A percentile compares a stretch with the other conserved stretches of the same genome.
phyloP scores from a whole-genome alignment of 2,888 invertebrate genomes.

The Aleiodes alternator region DNA sequence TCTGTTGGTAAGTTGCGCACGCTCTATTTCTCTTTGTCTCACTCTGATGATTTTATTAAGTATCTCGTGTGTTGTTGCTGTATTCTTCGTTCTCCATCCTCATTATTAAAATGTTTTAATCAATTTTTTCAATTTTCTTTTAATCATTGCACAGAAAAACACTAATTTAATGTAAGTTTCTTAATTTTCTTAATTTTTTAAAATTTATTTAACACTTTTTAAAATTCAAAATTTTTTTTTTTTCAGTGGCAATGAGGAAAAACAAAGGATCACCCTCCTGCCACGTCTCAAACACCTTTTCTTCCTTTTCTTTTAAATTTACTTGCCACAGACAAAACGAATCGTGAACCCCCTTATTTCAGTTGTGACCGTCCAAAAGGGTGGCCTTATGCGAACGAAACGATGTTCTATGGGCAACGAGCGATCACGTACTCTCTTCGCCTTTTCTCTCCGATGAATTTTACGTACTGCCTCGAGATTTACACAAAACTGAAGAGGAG shows the following conservation, averaged over 20 bases:
- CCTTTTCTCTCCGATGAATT: neutral
- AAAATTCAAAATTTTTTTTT: too few species aligned
- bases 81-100: neutral
- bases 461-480: neutral
- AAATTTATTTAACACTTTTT: neutral
- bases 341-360: neutral
- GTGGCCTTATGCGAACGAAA: slow-evolving; percentile 21
- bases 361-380: neutral
- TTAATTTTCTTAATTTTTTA: neutral
- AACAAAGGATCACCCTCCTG: neutral
- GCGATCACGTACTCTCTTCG: slow-evolving; percentile 5
- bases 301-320: too few species aligned
- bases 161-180: neutral
- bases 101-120: neutral
- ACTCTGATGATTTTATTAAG: slow-evolving; percentile 10
- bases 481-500: neutral
- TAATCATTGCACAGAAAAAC: neutral
- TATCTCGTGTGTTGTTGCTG: slow-evolving; percentile 12
- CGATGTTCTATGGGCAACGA: slow-evolving; percentile 20
- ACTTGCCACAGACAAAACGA: slow-evolving; percentile 5
- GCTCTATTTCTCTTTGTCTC: slow-evolving; percentile 22
- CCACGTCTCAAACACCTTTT: slow-evolving; percentile 16
- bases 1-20: slow-evolving; percentile 13
- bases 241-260: neutral
- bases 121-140: too few species aligned